These are phyloP conservation scores for Hippoglossus hippoglossus DNA, from an alignment of 2,797 vertebrate species.

Conservation along the genomic window DNA sequence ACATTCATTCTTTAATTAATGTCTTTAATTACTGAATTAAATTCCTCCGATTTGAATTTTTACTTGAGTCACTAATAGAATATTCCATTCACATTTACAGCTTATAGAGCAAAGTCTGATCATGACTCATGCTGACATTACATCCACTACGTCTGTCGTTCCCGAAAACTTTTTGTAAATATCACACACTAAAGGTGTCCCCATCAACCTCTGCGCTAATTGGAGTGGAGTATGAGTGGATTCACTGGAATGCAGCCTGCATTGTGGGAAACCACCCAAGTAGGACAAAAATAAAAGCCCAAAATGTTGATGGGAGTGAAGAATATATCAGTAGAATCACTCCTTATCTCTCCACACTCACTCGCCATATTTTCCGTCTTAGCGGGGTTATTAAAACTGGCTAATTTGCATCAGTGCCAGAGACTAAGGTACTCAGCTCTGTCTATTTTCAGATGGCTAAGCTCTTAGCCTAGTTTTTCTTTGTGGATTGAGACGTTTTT, in stretches of 20 bases:
- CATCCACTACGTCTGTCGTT: too few species aligned
- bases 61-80: too few species aligned
- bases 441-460: conserved; percentile 58
- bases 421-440: conserved; percentile 46
- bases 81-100: too few species aligned
- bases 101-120: too few species aligned
- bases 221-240: not conserved
- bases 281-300: not conserved
- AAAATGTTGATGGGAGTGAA: not conserved
- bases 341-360: conserved; percentile 34
- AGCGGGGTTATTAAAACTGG: conserved; percentile 40
- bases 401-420: conserved; percentile 41
- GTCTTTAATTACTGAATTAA: too few species aligned
- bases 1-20: too few species aligned
- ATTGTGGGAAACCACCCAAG: not conserved
- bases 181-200: not conserved
- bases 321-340: conserved; percentile 48
- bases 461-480: conserved; percentile 55
- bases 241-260: not conserved
- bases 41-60: too few species aligned
- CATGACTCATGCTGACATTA: too few species aligned
- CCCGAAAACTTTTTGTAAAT: too few species aligned
- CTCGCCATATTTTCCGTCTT: conserved; percentile 22
- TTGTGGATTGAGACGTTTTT: conserved; percentile 55
- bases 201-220: not conserved